Conservation (phyloP, 1,140 invertebrate species). For the Heliconius congener region DNA sequence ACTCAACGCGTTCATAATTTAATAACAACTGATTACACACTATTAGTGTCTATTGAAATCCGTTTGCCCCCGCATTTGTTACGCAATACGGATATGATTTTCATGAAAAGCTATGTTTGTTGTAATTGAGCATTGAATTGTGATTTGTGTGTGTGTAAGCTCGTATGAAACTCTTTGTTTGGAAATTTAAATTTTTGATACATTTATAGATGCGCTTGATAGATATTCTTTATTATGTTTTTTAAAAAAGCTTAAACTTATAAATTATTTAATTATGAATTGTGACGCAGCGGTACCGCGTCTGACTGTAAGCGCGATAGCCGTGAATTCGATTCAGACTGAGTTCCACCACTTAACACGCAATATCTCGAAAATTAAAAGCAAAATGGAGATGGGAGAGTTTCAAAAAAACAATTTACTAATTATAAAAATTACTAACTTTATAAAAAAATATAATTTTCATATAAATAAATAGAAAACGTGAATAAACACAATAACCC, state of each 20-base stretch:
- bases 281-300: neutral
- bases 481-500: too few relatives aligned
- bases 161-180: neutral
- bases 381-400: too few relatives aligned
- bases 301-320: too few relatives aligned
- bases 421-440: too few relatives aligned
- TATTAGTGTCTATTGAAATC: conserved; percentile 27
- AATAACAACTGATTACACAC: conserved; percentile 30
- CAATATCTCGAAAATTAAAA: too few relatives aligned
- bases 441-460: too few relatives aligned
- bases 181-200: neutral
- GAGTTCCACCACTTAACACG: neutral
- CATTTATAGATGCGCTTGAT: neutral
- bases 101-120: neutral
- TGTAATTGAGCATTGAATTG: conserved; percentile 3
- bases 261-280: too few relatives aligned
- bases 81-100: conserved; percentile 20
- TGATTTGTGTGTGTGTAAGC: neutral
- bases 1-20: conserved; percentile 9
- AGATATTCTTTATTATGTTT: neutral
- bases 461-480: too few relatives aligned
- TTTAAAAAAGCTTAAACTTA: too few relatives aligned
- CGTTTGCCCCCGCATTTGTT: conserved; percentile 24
- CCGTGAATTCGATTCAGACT: neutral
- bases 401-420: too few relatives aligned